Evolutionary conservation across 2,888 invertebrate genomes (phyloP), one percentile per base, ranked within the genome.

Genomic region (Dastarcus helophoroides): DNA sequence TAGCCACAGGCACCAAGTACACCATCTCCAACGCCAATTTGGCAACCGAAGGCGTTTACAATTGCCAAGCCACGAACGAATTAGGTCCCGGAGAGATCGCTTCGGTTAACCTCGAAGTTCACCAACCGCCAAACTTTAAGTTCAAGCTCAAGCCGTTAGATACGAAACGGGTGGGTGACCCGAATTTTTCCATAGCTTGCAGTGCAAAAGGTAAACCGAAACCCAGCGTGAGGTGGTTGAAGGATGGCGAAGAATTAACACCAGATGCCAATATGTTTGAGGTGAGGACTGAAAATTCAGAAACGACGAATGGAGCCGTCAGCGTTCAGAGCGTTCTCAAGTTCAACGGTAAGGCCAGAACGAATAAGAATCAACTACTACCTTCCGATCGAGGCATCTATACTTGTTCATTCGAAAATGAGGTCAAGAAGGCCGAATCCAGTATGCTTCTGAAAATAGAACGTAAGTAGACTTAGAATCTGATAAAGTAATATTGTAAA

Each of bases 371-470:
- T 57, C 77, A 84, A 54, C 63, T 88, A 33, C 64, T 85, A 29
- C 85, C 90, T 0, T 76, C 76, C 22, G 91, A 91, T 57, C 71
- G 89, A 29, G 91, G 91, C 26, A 73, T 80, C 29, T 93, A 89
- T 60, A 77, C 83, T 2, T 91, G 91, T 56, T 72, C 79, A 26
- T 89, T 89, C 53, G 80, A 83, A 56, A 91, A 91, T 55, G 88
- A 88, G 62, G 88, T 90, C 9, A 84, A 83, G 57, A 78, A 76
- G 52, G 79, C 82, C 26, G 88, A 88, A 54, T 85, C 86, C 6
- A 80, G 81, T 39, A 89, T 90, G 85, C 84, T 85, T 61, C 68
- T 93, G 32, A 74, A 86, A 53, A 86, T 91, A 49, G 88, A 91
- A 68, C 91, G 79, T 79, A 64, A 76, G 78, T 73, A 49, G n/a